Conservation (phyloP, 2,888 invertebrate genomes). For the Masnerella sp. region DNA sequence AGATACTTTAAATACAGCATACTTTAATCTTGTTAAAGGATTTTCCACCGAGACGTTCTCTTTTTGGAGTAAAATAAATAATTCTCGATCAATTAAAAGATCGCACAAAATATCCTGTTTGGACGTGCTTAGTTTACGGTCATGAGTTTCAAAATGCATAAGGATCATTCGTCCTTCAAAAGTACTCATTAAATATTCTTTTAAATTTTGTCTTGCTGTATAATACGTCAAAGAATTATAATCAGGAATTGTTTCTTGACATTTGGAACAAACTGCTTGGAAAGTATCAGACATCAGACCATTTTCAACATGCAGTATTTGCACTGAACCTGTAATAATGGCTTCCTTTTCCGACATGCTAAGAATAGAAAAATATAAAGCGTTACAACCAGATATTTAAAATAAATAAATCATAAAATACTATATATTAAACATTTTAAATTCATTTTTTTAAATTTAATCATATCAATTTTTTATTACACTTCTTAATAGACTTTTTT, state of each 20-base stretch:
- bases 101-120: slow-evolving; percentile 5
- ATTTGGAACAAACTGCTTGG: slow-evolving; percentile 7
- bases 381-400: neutral
- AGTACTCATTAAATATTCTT: neutral
- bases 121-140: neutral
- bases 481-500: too few relatives aligned
- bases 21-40: slow-evolving; percentile 2
- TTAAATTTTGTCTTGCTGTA: slow-evolving; percentile 3
- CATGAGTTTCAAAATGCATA: slow-evolving; percentile 9
- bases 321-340: neutral
- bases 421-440: neutral
- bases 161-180: slow-evolving; percentile 18
- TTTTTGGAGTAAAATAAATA: slow-evolving; percentile 4
- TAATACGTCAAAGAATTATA: slow-evolving; percentile 18
- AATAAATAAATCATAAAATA: neutral
- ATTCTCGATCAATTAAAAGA: slow-evolving; percentile 4
- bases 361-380: too few relatives aligned
- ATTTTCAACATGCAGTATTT: slow-evolving; percentile 1
- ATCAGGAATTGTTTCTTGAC: slow-evolving; percentile 3
- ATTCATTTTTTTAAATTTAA: too few relatives aligned
- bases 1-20: neutral
- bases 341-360: neutral
- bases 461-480: too few relatives aligned
- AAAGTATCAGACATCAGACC: neutral
- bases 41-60: slow-evolving; percentile 7